Evolutionary conservation across 2,113 vertebrate genomes (phyloP).

Genomic region (Regulus satrapa): DNA sequence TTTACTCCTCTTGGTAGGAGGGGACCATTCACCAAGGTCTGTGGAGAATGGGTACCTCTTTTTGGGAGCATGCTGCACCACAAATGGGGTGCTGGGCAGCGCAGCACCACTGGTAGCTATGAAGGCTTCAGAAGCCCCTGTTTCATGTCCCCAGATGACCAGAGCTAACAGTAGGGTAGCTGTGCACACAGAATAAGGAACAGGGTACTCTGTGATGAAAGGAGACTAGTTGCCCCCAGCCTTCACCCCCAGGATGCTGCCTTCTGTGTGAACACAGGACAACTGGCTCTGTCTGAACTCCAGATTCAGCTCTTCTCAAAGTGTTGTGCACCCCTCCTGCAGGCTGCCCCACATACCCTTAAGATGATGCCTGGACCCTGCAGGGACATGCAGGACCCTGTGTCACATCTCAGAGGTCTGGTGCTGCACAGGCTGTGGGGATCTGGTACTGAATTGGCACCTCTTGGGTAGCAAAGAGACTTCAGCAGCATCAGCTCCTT

Average conservation of each 20-base stretch:
- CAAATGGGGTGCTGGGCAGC: fast-evolving
- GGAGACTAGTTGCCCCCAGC: neutral
- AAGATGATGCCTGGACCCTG: fast-evolving
- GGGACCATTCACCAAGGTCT: fast-evolving
- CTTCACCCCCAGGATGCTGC: neutral
- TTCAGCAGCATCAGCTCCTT: neutral
- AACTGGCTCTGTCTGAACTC: neutral
- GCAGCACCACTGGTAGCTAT: fast-evolving
- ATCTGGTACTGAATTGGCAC: neutral
- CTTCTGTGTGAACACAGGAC: neutral
- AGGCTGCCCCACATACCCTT: neutral
- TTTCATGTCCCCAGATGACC: neutral
- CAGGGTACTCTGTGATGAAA: no score
- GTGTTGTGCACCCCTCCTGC: neutral
- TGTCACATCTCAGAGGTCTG: fast-evolving
- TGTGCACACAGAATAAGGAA: neutral
- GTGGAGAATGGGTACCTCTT: neutral
- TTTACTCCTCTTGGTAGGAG: fast-evolving
- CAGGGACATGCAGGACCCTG: fast-evolving
- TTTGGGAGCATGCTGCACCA: neutral
- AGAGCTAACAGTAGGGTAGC: neutral
- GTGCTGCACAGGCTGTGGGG: neutral
- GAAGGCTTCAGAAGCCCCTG: neutral
- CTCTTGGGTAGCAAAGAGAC: neutral
- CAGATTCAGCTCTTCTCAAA: neutral